phyloP scores from a whole-genome alignment of 2,113 vertebrate species.

The Sander lucioperca region DNA sequence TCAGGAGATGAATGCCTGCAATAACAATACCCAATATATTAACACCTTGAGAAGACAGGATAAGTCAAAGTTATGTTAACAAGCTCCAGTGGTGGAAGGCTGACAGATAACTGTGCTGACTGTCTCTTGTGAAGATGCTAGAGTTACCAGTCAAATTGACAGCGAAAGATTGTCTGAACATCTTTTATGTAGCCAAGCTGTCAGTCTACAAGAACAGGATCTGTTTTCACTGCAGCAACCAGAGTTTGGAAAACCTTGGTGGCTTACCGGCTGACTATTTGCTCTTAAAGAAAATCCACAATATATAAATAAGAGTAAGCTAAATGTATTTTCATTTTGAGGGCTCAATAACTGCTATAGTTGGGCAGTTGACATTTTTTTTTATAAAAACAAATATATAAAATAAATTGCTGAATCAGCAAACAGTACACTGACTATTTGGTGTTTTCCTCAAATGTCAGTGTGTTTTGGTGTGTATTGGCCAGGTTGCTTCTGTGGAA shows the following conservation, averaged over 20 bases:
- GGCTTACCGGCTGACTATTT: background rate
- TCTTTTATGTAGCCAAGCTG: constrained; percentile 22
- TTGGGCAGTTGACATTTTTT: no score
- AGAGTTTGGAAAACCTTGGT: constrained; percentile 8
- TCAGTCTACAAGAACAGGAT: constrained; percentile 14
- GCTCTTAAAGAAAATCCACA: background rate
- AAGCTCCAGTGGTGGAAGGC: background rate
- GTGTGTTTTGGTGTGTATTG: background rate
- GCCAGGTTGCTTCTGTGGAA: background rate
- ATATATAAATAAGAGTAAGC: background rate
- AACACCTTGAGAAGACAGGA: constrained; percentile 28
- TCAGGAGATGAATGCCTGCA: constrained; percentile 9
- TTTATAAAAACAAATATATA: no score
- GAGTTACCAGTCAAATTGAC: constrained; percentile 15
- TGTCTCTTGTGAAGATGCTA: constrained; percentile 23
- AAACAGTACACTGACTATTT: background rate
- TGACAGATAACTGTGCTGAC: constrained; percentile 17
- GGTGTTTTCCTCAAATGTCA: background rate
- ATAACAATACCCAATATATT: background rate
- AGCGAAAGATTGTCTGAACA: constrained; percentile 11
- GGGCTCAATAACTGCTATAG: background rate
- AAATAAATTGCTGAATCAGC: background rate
- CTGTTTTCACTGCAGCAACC: constrained; percentile 8
- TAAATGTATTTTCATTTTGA: background rate
- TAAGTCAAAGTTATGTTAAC: constrained; percentile 25